Base-by-base conservation (phyloP, 2,113 vertebrate genomes). In the Mesembrinibis cayennensis region DNA sequence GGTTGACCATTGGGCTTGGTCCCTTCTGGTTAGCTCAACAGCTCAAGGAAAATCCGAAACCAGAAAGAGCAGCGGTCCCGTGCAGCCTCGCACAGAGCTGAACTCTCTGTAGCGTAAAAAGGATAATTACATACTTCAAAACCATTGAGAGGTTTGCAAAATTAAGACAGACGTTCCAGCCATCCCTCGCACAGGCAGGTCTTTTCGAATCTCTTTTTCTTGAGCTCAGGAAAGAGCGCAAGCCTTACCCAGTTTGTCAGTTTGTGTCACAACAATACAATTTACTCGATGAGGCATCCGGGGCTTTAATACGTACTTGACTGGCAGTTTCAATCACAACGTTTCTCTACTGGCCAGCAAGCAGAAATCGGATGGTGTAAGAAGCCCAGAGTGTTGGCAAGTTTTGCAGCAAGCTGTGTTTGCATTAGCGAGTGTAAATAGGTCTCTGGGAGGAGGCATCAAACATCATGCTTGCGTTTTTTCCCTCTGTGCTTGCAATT, bases 351-450 rank as follows among this genome's bases (percentile, higher is more conserved):
- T 55, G 93, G 87, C 78, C 96, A 88, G 81, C 38, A 49, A 82
- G 73, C 52, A 86, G 77, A 36, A 88, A 90, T 79, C 0, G 1
- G 62, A 34, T 2, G 45, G 32, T 44, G 32, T 52, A 74, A 91
- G 95, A 89, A 80, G 65, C 69, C 52, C 56, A 32, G 88, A 55
- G 79, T 7, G 50, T 23, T 96, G 94, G 93, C 83, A 89, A 76
- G 82, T 81, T 84, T 14, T 77, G 59, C 93, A 89, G 82, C 78
- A 82, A 91, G 74, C 88, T 92, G 82, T 78, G 78, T 81, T 91
- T 94, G 90, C 59, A 9, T 89, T 26, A 59, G 49, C 0, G 2
- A 81, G 59, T 38, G 90, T 59, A 89, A 97, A 95, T 30, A 77
- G 81, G 86, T 80, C 88, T 93, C 82, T 62, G 81, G 72, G 82